Evolutionary conservation across 2,888 invertebrate species (phyloP), one percentile per base, ranked within the genome.

Genomic region (Ochropleura plecta): DNA sequence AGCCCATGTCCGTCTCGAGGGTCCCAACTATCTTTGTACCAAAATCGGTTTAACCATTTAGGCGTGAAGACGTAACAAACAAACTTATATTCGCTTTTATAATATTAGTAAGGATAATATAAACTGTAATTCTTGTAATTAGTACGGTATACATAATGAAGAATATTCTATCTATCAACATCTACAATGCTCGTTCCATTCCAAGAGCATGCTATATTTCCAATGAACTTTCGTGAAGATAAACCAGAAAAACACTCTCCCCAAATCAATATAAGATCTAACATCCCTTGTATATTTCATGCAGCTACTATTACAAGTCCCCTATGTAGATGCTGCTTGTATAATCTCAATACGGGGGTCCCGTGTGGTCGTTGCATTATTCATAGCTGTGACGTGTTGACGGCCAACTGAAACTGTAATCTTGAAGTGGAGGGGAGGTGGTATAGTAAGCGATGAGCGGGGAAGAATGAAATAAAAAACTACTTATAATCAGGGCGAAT

Each of bases 331-430:
- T 66, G 74, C 53, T 57, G n/a, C 49, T 74, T 71, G 75, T 70
- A 79, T 82, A 82, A 78, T 80, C 78, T 83, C 77, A 74, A 86
- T 82, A 80, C 70, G 65, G 66, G 73, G 77, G 79, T 67, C 73
- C 70, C 63, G 64, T 72, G 71, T 73, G 59, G 44, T 66, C 81
- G 49, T 49, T 87, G 86, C 86, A 87, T 86, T 83, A 86, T 88
- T 86, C 86, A 82, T 87, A 53, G 4, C 74, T 42, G 76, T 85
- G 82, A 82, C 82, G 82, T 82, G 89, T 84, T 81, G 83, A 83
- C 84, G 78, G 79, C 76, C 82, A 82, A 73, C 86, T 84, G 86
- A 87, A 86, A 84, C 82, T 85, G 86, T 88, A 85, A 88, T 88
- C 89, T 87, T 82, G 79, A 78, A 78, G 68, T 76, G 53, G 42